Conservation (phyloP, 2,113 vertebrate genomes). For the Dinomys branickii region DNA sequence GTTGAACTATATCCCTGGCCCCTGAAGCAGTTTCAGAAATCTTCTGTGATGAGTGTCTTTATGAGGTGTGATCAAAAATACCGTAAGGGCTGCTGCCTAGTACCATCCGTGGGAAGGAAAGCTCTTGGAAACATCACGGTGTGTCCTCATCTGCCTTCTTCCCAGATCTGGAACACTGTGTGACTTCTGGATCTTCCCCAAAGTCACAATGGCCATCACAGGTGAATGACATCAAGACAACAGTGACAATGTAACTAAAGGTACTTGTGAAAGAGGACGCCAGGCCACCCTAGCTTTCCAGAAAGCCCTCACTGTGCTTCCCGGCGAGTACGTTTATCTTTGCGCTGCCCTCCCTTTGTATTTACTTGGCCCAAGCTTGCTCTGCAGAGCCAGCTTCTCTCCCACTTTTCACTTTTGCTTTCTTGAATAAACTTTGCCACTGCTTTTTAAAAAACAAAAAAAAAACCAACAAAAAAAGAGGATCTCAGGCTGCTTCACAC, state of each 20-base stretch:
- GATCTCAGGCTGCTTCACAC: not conserved
- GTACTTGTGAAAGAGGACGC: not conserved
- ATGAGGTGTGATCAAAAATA: not conserved
- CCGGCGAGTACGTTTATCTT: not conserved
- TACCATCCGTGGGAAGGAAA: no score
- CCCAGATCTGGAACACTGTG: not conserved
- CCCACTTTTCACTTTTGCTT: not conserved
- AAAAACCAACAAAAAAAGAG: not conserved
- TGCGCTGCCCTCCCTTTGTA: not conserved
- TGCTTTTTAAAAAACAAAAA: not conserved
- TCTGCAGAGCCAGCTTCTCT: not conserved
- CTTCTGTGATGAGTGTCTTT: not conserved
- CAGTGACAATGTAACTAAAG: not conserved
- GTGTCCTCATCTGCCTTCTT: not conserved
- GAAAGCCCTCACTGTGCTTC: not conserved
- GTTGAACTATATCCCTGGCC: no score
- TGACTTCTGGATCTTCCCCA: not conserved
- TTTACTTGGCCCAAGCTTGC: not conserved
- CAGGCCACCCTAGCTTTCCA: not conserved
- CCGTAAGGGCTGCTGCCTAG: not conserved
- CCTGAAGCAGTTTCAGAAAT: not conserved
- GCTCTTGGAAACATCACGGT: no score
- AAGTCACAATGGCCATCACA: not conserved
- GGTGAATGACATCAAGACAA: not conserved
- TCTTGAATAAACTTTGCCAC: not conserved